Percentiles rank a stretch among this genome's conserved stretches.
phyloP scores from a whole-genome alignment of 2,113 vertebrate species.

The Thryonomys swinderianus region DNA sequence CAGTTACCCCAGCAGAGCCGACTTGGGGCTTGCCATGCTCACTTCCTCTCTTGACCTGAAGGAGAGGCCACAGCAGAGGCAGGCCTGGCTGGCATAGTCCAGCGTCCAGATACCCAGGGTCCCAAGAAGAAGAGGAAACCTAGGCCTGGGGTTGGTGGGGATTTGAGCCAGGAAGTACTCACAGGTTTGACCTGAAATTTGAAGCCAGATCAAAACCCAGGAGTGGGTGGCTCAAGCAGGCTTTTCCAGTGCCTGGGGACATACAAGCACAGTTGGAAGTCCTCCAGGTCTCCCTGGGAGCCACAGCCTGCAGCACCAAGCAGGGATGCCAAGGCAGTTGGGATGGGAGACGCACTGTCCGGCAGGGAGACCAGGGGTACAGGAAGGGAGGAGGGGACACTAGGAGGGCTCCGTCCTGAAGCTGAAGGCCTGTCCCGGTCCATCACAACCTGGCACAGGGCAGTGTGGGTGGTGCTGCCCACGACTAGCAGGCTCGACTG shows the following conservation, averaged over 20 bases:
- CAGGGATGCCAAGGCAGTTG: too few species aligned
- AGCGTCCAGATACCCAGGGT: not conserved
- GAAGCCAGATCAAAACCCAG: conserved; percentile 50
- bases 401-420: not conserved
- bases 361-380: not conserved
- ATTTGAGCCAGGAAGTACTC: conserved; percentile 67
- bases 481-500: not conserved
- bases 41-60: not conserved
- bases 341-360: not conserved
- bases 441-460: not conserved
- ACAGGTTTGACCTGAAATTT: conserved; percentile 64
- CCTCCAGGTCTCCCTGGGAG: conserved; percentile 51
- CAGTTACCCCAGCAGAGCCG: conserved; percentile 41
- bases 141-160: conserved; percentile 26
- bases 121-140: not conserved
- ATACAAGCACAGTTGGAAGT: conserved; percentile 61
- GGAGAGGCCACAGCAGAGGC: not conserved
- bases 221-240: conserved; percentile 27
- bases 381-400: too few species aligned
- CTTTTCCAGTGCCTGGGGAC: conserved; percentile 67
- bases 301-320: not conserved
- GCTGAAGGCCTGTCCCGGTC: not conserved
- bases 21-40: not conserved
- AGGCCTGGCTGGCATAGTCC: not conserved
- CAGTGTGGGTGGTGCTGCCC: conserved; percentile 18